Percentiles rank a stretch among this genome's conserved stretches.
Evolutionary conservation across 92 coral and sea anemone species (phyloP).

Genomic region (Porites divaricata): DNA sequence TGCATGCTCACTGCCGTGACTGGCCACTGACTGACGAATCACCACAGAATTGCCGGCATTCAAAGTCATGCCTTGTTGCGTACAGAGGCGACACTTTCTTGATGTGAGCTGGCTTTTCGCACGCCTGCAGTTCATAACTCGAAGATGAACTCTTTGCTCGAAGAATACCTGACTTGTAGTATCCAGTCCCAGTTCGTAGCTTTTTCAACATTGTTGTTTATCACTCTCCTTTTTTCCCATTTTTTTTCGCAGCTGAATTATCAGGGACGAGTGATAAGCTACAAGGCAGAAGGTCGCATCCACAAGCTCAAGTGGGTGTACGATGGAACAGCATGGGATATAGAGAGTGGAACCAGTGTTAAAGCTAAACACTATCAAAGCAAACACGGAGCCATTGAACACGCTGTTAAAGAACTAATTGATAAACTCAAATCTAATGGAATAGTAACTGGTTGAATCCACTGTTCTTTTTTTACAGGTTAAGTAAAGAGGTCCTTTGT

Average conservation of each 20-base stretch:
- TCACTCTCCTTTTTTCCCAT: neutral
- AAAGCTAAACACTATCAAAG: constrained; percentile 15
- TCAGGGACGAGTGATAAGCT: constrained; percentile 49
- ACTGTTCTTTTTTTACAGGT: neutral
- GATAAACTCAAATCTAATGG: constrained; percentile 40
- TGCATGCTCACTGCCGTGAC: too few species aligned
- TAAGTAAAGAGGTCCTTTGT: too few species aligned
- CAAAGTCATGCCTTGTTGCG: too few species aligned
- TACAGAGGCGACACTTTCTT: too few species aligned
- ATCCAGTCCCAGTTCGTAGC: too few species aligned
- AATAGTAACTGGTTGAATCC: neutral
- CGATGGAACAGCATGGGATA: constrained; percentile 55
- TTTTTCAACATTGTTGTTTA: too few species aligned
- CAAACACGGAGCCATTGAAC: constrained; percentile 36
- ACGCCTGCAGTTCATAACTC: too few species aligned
- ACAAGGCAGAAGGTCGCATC: constrained; percentile 42
- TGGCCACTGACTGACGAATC: too few species aligned
- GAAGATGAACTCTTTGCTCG: too few species aligned
- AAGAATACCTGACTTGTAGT: too few species aligned
- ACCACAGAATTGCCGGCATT: too few species aligned
- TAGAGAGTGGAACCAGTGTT: constrained; percentile 36
- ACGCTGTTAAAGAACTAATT: constrained; percentile 40
- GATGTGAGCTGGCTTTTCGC: too few species aligned
- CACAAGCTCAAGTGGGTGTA: constrained; percentile 54
- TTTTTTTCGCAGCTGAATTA: constrained; percentile 29